Evolutionary conservation across 2,888 invertebrate species (phyloP), one percentile per base, ranked within the genome.

Genomic region (Cosmorhoe ocellata): DNA sequence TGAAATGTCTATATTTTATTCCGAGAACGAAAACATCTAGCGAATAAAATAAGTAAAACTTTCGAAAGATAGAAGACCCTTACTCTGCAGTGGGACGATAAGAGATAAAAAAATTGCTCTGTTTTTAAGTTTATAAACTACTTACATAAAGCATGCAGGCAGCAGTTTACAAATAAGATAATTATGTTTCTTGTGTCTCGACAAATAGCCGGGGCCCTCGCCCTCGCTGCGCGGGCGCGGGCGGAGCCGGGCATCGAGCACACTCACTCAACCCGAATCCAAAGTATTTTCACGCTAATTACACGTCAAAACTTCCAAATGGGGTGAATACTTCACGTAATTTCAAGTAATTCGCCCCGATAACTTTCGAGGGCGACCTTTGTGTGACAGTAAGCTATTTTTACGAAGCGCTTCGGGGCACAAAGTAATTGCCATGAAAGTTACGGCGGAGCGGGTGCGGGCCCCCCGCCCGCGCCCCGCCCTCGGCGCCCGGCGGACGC

Each of bases 261-360:
- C 39, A 42, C 45, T 38, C 27, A 37, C 39, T 45, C 48, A 37
- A 40, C 14, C 34, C 31, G 32, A 33, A 43, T 38, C 28, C 22
- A 28, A 47, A 47, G 47, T 22, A 47, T 47, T 47, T 46, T 33
- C 38, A 40, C 28, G 47, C 39, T 47, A 47, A 47, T 47, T 47
- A 47, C 39, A 39, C 40, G 47, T 40, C 40, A 47, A 22, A 47
- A 40, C 47, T 47, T 47, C 40, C 8, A 47, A 47, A 40, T 13
- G 34, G 33, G 34, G 33, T 30, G 47, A 40, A 40, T 47, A 34
- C 47, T 47, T 47, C 28, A 40, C 39, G 33, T 27, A 33, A 39
- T 26, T 26, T 39, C 11, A 46, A 33, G 32, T 46, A 39, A 33
- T 31, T 30, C 32, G 18, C 11, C 18, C 26, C 26, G 18, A 38